Evolutionary conservation across 2,113 vertebrate species (phyloP), one percentile per base, ranked within the genome.

Genomic region (Leucopternis melanops): DNA sequence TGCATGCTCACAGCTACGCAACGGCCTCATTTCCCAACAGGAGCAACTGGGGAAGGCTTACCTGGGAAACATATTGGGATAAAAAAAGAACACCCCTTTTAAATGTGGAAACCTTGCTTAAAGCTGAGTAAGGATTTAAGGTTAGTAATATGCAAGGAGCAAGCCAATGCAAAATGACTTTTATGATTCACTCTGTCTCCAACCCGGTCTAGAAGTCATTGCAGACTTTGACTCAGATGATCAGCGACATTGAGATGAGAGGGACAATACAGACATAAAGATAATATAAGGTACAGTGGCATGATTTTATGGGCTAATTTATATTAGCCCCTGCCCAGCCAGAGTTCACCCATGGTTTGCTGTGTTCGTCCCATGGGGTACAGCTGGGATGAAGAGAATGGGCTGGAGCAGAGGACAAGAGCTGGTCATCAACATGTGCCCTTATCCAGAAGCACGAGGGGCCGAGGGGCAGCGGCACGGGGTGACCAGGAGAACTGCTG

Each of bases 391-490:
- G 42, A 23, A 55, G n/a, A 27, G 21, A 16, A 13, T 14, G 27
- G 22, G 27, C 36, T 90, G 55, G 86, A 42, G 57, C 47, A 65
- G 57, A 74, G 50, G 69, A 55, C 1, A 1, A 36, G 47, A 71
- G 47, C n/a, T 87, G 78, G 3, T 52, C 47, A 22, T 18, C 71
- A 61, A 7, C 12, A 17, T 1, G 5, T 8, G 21, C 10, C 20
- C 34, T 66, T 27, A 32, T 27, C 44, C 38, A 38, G n/a, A 20
- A 79, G 63, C 20, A 73, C 0, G 0, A 67, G 49, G 59, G 22
- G 25, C 10, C 0, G 0, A 25, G 55, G 26, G 22, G 18, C 54
- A 57, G 42, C 32, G 71, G 32, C 47, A 11, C 0, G 0, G 22
- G 29, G 32, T 27, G 52, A 55, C n/a, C 63, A 54, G 75, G 71